A percentile compares a stretch with the other conserved stretches of the same genome.
Evolutionary conservation across 2,888 invertebrate species (phyloP).

Genomic region (Spatulosminthurus flaviceps): DNA sequence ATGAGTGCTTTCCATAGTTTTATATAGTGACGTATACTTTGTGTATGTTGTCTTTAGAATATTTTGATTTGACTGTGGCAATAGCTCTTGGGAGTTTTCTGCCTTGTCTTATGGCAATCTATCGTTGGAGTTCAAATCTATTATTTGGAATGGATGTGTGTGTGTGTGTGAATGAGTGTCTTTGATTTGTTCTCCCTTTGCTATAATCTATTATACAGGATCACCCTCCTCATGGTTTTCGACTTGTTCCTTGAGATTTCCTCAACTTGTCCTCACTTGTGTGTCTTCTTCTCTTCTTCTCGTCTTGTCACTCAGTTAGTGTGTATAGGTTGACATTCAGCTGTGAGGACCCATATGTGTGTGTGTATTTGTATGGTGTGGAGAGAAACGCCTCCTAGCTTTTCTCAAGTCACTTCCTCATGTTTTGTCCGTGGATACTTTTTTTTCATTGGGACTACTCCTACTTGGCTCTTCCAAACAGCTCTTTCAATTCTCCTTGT

Average conservation of each 20-base stretch:
- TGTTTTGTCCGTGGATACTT: constrained; percentile 39
- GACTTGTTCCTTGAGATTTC: not conserved
- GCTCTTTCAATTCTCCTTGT: not conserved
- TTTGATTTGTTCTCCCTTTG: constrained; percentile 13
- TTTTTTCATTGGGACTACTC: not conserved
- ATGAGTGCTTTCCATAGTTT: too few relatives aligned
- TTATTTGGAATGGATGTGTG: not conserved
- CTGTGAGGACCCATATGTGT: not conserved
- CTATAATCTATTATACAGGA: constrained; percentile 8
- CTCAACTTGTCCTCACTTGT: constrained; percentile 14
- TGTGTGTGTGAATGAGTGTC: not conserved
- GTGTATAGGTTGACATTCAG: constrained; percentile 32
- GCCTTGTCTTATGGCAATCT: not conserved
- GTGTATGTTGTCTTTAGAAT: too few relatives aligned
- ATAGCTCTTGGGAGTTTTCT: not conserved
- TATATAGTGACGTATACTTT: too few relatives aligned
- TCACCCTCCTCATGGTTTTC: constrained; percentile 11
- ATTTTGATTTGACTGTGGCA: not conserved
- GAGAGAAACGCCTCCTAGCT: constrained; percentile 36
- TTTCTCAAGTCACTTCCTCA: constrained; percentile 42
- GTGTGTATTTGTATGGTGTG: not conserved
- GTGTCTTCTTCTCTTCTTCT: not conserved
- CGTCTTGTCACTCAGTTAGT: not conserved
- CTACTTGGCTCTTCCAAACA: not conserved
- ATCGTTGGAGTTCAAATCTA: constrained; percentile 8